Evolutionary conservation across 2,888 invertebrate species (phyloP), one percentile per base, ranked within the genome.

Genomic region (Bhutanitis thaidina): DNA sequence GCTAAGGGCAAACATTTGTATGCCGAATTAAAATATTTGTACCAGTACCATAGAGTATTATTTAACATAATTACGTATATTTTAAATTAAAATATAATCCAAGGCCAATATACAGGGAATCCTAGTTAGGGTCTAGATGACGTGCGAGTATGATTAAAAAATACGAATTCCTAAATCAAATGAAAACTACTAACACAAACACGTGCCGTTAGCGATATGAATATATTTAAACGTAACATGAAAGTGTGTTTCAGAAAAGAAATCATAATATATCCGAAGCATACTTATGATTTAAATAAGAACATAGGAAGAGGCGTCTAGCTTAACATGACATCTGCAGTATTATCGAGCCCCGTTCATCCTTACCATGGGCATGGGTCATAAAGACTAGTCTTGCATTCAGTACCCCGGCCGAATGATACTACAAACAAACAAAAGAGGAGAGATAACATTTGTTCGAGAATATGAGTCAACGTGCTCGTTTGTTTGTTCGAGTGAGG

Each of bases 351-450:
- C 10, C 35, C 38, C 16, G 40, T 20, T 29, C 13, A 12, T 52
- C 32, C 46, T 45, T 53, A 55, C 57, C 53, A 38, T 54, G n/a
- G 51, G 44, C 61, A 61, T 16, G 58, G 77, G 55, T 68, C 78
- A 56, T 36, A 30, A 29, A 47, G 43, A 37, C 61, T 71, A 76
- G 80, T 51, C 60, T 49, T 49, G 34, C 47, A 46, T 50, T 57
- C 54, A 59, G 64, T 68, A 69, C 76, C 73, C 69, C 65, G 64
- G 62, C 41, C 47, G 75, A 74, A 77, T 78, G 78, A 78, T 78
- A 81, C 80, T 80, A 83, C 80, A 79, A 84, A 86, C 82, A 87
- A 87, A 88, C 85, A 85, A 84, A 85, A 81, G 80, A 77, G 79
- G 85, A 86, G 75, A 78, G 82, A 83, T 81, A 86, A 82, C 87